Base-by-base conservation (phyloP, 2,888 invertebrate genomes). In the Aplocera efformata region DNA sequence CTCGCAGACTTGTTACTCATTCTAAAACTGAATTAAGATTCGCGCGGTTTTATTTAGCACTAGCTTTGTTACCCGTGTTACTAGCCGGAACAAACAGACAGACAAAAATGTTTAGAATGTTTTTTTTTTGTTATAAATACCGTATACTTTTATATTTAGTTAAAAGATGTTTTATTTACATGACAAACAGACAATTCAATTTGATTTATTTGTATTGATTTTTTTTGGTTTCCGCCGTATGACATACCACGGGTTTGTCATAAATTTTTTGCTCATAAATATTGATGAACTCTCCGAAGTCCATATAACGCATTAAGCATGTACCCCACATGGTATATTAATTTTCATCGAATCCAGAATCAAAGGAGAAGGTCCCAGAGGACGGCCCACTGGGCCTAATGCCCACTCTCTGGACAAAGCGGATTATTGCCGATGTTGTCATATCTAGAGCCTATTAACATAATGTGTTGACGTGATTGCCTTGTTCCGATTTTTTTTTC, bases 401-500 rank as follows among this genome's bases (percentile, higher is more conserved):
- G 68, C 58, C 77, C 73, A 74, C 77, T 74, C 67, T 60, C 56
- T 63, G 79, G 75, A 79, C 78, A 85, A 88, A 85, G 86, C 69
- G 85, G 86, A 85, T 88, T 88, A 86, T 73, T 64, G 67, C 66
- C 67, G 54, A 72, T 79, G 81, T 78, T 79, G 82, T 84, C 82
- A 83, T 81, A 83, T 82, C 74, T 72, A 63, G 38, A 54, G 60
- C 58, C 72, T 79, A 82, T 85, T 85, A 86, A 64, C 82, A 81
- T 86, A 84, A 84, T 83, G 69, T 68, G 75, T 61, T 76, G 79
- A 79, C 74, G 73, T 69, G 72, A 72, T 79, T 74, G 65, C 61
- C 74, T 75, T 75, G 74, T 78, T 74, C 67, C 51, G 56, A 51
- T 59, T 67, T 74, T 74, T 73, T 75, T 63, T 63, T 34, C n/a